These are phyloP conservation scores for Mesocricetus auratus DNA, from an alignment of 2,113 vertebrate genomes.

Conservation along the genomic window DNA sequence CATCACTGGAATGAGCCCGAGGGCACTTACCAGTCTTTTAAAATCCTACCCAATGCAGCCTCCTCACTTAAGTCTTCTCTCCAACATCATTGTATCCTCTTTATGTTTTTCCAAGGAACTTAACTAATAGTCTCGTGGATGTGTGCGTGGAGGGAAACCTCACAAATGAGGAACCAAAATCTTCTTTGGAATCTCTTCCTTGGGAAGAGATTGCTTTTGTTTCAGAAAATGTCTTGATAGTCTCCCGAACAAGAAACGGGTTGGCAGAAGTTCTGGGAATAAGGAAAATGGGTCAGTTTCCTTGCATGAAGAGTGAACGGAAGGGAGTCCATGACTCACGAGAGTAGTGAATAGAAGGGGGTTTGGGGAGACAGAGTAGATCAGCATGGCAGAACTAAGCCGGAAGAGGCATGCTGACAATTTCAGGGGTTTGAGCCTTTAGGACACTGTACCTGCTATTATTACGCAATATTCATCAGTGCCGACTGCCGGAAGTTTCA, in stretches of 20 bases:
- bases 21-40: neutral
- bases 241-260: neutral
- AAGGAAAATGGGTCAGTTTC: neutral
- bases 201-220: constrained; percentile 6
- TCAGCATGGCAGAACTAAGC: neutral
- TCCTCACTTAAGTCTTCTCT: neutral
- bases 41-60: neutral
- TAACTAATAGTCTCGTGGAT: neutral
- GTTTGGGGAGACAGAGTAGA: neutral
- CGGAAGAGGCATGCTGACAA: neutral
- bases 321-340: neutral
- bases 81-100: neutral
- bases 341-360: neutral
- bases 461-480: no score
- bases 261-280: neutral
- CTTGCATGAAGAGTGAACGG: neutral
- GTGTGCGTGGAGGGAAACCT: neutral
- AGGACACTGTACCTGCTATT: no score
- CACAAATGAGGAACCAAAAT: neutral
- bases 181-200: neutral
- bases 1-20: neutral
- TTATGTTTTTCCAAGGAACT: constrained; percentile 8
- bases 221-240: neutral
- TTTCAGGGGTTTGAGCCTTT: neutral
- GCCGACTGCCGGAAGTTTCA: neutral